Evolutionary conservation across 2,113 vertebrate species (phyloP), one percentile per base, ranked within the genome.

Genomic region (Eubucco bourcierii): DNA sequence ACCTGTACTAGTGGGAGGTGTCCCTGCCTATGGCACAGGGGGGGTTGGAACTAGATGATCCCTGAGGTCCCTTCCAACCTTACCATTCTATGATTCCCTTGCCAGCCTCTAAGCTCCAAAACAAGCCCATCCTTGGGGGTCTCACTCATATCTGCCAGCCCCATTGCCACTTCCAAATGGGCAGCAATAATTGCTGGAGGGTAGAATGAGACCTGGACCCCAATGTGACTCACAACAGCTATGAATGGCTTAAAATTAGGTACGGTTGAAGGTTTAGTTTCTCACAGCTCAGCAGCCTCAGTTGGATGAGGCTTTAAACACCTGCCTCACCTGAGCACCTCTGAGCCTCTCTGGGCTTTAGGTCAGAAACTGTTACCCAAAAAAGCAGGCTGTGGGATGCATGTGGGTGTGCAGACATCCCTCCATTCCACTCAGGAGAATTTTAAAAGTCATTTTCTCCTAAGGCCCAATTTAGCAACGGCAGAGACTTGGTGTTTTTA

Each of bases 401-500:
- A 86, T 55, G 67, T 47, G 73, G 44, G 67, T 79, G 82, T 37
- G 23, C 21, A 90, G 90, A 41, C 23, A 86, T 86, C 23, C 8
- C 70, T 87, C 65, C 1, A 0, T 72, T 95, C 39, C 53, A 58
- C 70, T 78, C 61, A 34, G 27, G 12, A 44, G 15, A 4, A 33
- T 89, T 90, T 81, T 60, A 15, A 44, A 72, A 91, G 83, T 78
- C 0, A 47, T 92, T 84, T 88, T 94, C 39, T 90, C 63, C 59
- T 59, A 59, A 80, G 81, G 27, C 77, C 33, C 78, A 73, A 80
- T 87, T 90, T 93, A 95, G 94, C 91, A 93, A 77, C 70, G 0
- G 90, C 23, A 91, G 59, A 87, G 80, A 41, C 59, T 81, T 53
- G 78, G 46, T 79, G 59, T 33, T 81, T 95, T 92, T 37, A 87